Evolutionary conservation across 1,140 invertebrate species (phyloP).

Genomic region (Trichogramma pretiosum): DNA sequence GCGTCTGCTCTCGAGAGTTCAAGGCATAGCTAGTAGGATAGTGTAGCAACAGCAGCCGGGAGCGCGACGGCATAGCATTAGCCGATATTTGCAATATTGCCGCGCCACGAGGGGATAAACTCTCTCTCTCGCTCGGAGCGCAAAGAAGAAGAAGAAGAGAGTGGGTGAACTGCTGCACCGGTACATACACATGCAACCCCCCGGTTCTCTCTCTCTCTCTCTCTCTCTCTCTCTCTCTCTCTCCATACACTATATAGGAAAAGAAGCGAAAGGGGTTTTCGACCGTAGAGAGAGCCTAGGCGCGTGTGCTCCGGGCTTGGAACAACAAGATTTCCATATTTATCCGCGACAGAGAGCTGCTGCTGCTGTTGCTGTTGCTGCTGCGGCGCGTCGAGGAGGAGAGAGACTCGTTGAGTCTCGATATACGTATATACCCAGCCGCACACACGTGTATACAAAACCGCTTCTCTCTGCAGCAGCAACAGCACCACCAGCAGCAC

Average conservation of each 20-base stretch:
- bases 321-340: conserved; percentile 42
- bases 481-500: too few relatives aligned
- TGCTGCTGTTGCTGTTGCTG: too few relatives aligned
- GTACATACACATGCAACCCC: conserved; percentile 33
- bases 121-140: too few relatives aligned
- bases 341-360: conserved; percentile 27
- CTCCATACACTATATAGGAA: too few relatives aligned
- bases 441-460: too few relatives aligned
- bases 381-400: conserved; percentile 1
- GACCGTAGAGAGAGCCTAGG: too few relatives aligned
- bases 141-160: not conserved
- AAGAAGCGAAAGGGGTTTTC: conserved; percentile 25
- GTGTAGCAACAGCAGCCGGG: not conserved
- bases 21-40: not conserved
- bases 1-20: not conserved
- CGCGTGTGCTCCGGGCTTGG: too few relatives aligned
- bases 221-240: conserved; percentile 21
- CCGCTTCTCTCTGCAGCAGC: too few relatives aligned
- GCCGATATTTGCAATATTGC: conserved; percentile 8
- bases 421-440: too few relatives aligned
- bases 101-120: too few relatives aligned
- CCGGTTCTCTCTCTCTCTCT: too few relatives aligned
- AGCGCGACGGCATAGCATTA: conserved; percentile 3
- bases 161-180: conserved; percentile 24
- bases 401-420: conserved; percentile 14